A percentile compares a stretch with the other conserved stretches of the same genome.
These are phyloP conservation scores for Tamandua tetradactyla DNA, from an alignment of 2,797 vertebrate species.

Conservation along the genomic window DNA sequence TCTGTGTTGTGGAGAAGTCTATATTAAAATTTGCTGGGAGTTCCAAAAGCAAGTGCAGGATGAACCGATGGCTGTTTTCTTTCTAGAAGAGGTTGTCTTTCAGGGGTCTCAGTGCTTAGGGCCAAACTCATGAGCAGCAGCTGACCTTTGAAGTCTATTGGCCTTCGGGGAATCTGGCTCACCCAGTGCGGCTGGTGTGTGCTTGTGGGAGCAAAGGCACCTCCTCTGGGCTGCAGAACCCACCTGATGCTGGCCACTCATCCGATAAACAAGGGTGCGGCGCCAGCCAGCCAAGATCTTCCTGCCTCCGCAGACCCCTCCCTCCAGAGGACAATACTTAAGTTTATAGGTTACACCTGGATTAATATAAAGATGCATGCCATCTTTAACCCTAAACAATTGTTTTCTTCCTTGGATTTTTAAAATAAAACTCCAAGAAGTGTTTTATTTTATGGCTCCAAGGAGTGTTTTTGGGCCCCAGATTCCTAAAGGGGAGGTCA, in stretches of 20 bases:
- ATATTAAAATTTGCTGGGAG: not conserved
- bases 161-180: not conserved
- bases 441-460: not conserved
- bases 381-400: not conserved
- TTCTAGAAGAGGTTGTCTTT: not conserved
- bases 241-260: rapidly evolving
- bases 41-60: not conserved
- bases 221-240: rapidly evolving
- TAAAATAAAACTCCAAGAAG: not conserved
- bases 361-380: not conserved
- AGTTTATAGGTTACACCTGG: not conserved
- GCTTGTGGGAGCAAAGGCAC: rapidly evolving
- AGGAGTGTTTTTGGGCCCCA: not conserved
- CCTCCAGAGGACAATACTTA: not conserved
- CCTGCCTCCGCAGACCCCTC: no score
- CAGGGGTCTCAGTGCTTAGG: not conserved
- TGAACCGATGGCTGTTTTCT: not conserved
- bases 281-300: no score
- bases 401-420: not conserved
- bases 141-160: rapidly evolving
- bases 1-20: slow-evolving; percentile 15
- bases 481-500: not conserved
- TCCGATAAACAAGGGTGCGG: rapidly evolving
- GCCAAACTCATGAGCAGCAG: not conserved
- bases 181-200: rapidly evolving